Conservation (phyloP, 2,797 vertebrate species). For the Dromococcyx pavoninus region DNA sequence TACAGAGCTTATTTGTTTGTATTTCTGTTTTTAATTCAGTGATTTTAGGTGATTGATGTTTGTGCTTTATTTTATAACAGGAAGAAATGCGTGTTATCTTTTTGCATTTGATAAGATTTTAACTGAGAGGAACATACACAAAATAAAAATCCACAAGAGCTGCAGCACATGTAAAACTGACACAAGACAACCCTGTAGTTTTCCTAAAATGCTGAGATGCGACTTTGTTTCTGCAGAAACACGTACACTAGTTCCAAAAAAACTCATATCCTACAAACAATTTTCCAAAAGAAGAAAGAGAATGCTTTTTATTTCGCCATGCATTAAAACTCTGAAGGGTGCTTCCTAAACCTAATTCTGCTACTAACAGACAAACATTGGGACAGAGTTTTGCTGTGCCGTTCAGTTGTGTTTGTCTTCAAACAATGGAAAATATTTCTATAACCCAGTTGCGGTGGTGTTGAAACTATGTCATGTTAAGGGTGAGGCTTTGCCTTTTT, state of each 20-base stretch:
- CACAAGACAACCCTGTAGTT: not conserved
- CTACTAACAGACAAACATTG: not conserved
- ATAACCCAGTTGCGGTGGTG: not conserved
- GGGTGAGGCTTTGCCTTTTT: constrained; percentile 12
- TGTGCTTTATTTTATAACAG: constrained; percentile 38
- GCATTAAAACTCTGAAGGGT: not conserved
- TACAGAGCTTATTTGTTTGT: constrained; percentile 37
- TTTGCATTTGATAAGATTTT: constrained; percentile 15
- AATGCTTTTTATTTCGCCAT: not conserved
- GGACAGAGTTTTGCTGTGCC: not conserved
- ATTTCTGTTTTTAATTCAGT: constrained; percentile 26
- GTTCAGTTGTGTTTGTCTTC: not conserved
- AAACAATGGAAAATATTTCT: constrained; percentile 15
- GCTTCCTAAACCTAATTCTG: not conserved
- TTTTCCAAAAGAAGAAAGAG: not conserved
- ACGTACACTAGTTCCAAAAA: not conserved
- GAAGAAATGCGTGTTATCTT: constrained; percentile 49
- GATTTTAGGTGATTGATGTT: constrained; percentile 38
- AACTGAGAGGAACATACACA: not conserved
- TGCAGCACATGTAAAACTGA: not conserved
- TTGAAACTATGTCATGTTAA: not conserved
- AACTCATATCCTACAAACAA: not conserved
- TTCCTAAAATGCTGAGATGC: not conserved
- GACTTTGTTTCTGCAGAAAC: not conserved
- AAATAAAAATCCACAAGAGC: not conserved